These are phyloP conservation scores for Balearica regulorum DNA, from an alignment of 2,797 vertebrate species.

Conservation along the genomic window DNA sequence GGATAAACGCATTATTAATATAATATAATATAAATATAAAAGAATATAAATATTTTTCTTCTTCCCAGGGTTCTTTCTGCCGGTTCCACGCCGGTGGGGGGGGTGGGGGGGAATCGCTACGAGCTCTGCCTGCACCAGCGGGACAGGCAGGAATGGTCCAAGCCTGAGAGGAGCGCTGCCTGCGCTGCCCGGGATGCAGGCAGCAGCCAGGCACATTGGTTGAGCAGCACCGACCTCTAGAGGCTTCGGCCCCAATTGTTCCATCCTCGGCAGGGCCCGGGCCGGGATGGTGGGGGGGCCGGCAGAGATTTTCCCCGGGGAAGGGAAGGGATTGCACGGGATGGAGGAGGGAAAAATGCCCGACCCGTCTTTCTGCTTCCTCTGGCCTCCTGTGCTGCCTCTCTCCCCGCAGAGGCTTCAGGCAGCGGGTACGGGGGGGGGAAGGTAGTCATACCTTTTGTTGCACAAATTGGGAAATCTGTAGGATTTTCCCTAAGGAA, in stretches of 20 bases:
- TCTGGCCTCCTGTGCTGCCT: not conserved
- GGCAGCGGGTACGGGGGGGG: not conserved
- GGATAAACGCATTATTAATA: not conserved
- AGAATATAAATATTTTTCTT: too few species aligned
- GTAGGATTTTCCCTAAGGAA: not conserved
- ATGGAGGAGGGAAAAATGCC: too few species aligned
- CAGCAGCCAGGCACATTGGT: not conserved
- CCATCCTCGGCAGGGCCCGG: not conserved
- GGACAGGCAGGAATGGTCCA: too few species aligned
- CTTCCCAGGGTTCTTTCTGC: not conserved
- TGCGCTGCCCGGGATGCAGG: not conserved
- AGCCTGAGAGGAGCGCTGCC: not conserved
- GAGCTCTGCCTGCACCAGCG: not conserved
- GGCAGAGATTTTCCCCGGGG: too few species aligned
- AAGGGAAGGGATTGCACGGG: accelerated
- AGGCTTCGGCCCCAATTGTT: not conserved
- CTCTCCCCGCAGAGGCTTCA: not conserved
- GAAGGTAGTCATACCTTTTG: too few species aligned
- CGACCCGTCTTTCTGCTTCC: too few species aligned
- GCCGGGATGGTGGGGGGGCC: too few species aligned
- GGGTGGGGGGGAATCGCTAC: not conserved
- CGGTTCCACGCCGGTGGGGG: not conserved
- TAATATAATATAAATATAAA: too few species aligned
- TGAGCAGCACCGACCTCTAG: constrained; percentile 59
- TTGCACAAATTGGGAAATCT: not conserved